phyloP scores from a whole-genome alignment of 2,888 invertebrate species.

The Trachelus troglodyta region DNA sequence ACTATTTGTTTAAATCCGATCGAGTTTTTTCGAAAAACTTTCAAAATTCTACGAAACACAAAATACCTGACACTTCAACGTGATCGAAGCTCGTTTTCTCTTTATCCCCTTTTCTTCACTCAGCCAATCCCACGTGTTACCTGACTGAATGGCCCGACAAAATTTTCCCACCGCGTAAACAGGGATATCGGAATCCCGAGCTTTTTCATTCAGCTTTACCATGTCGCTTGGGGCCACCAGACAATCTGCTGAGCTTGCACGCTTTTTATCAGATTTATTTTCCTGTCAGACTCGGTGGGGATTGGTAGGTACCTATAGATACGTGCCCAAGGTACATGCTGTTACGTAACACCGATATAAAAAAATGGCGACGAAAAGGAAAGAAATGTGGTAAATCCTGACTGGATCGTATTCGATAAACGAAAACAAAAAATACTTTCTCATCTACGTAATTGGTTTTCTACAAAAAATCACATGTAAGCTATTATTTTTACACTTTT shows the following conservation, averaged over 20 bases:
- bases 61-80: neutral
- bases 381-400: neutral
- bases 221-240: neutral
- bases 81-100: neutral
- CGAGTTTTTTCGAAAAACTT: neutral
- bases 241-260: conserved; percentile 21
- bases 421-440: neutral
- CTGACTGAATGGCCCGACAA: conserved; percentile 9
- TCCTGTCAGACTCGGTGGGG: neutral
- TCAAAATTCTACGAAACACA: neutral
- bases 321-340: neutral
- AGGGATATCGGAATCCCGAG: conserved; percentile 31
- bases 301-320: neutral
- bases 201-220: conserved; percentile 11
- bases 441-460: neutral
- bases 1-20: neutral
- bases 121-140: neutral
- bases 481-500: neutral
- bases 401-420: too few species aligned
- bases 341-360: neutral
- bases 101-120: neutral
- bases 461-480: neutral
- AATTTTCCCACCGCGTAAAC: conserved; percentile 36
- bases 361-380: neutral
- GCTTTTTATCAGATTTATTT: conserved; percentile 24